Conservation (phyloP, 2,888 invertebrate genomes). For the Mimas tiliae region DNA sequence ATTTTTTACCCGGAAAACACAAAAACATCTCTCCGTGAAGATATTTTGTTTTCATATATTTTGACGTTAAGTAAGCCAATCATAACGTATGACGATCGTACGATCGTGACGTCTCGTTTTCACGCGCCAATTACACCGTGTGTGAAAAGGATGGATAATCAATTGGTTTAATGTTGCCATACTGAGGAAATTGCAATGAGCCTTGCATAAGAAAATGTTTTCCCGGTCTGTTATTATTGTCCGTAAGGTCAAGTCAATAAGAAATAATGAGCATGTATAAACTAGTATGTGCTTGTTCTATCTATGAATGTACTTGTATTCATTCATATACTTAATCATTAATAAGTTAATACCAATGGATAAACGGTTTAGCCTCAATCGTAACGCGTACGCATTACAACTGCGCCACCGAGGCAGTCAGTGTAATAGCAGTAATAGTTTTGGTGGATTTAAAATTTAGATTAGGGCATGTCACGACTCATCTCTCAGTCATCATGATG, state of each 20-base stretch:
- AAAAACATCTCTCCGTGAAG: slow-evolving; percentile 22
- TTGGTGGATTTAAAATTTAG: too few relatives aligned
- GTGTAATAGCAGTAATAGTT: too few relatives aligned
- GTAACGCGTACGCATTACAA: too few relatives aligned
- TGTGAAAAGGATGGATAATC: slow-evolving; percentile 49
- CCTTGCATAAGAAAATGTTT: slow-evolving; percentile 38
- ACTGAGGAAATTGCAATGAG: slow-evolving; percentile 45
- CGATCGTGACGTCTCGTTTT: slow-evolving; percentile 64
- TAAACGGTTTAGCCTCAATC: too few relatives aligned
- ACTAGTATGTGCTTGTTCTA: neutral
- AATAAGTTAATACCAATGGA: neutral
- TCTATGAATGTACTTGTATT: neutral
- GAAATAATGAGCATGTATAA: slow-evolving; percentile 6
- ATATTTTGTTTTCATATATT: slow-evolving; percentile 37
- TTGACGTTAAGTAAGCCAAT: slow-evolving; percentile 64
- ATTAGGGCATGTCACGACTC: too few relatives aligned
- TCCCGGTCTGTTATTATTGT: slow-evolving; percentile 8
- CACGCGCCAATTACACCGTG: slow-evolving; percentile 38
- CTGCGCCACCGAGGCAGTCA: too few relatives aligned
- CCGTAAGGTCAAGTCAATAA: slow-evolving; percentile 6
- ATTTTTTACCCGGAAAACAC: slow-evolving; percentile 19
- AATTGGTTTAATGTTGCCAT: slow-evolving; percentile 50
- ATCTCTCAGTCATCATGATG: too few relatives aligned
- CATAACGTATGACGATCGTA: slow-evolving; percentile 71
- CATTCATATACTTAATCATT: slow-evolving; percentile 9